A percentile compares a stretch with the other conserved stretches of the same genome.
Evolutionary conservation across 92 coral and sea anemone genomes (phyloP).

Genomic region (Palythoa grandiflora): DNA sequence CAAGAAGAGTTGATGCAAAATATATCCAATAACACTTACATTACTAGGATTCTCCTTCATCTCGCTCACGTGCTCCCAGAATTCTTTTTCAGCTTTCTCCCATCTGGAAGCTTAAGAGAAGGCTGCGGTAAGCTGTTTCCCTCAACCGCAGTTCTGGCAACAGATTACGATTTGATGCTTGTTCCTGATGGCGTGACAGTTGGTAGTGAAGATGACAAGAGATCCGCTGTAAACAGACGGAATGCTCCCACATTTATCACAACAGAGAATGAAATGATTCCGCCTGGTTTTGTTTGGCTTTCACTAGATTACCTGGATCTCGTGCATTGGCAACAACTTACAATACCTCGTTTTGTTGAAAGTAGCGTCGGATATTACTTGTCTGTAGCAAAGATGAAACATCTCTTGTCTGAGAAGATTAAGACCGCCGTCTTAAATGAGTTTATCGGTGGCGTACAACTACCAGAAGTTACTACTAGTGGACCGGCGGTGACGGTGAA

Average conservation of each 20-base stretch:
- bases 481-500: constrained; percentile 45
- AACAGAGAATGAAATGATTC: neutral
- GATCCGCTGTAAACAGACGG: neutral
- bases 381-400: neutral
- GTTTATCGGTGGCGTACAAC: neutral
- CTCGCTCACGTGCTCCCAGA: neutral
- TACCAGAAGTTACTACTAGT: neutral
- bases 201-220: neutral
- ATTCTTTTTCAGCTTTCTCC: too few relatives aligned
- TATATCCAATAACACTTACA: too few relatives aligned
- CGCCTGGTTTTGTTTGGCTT: constrained; percentile 35
- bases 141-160: constrained; percentile 39
- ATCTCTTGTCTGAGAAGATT: neutral
- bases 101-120: too few relatives aligned
- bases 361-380: neutral
- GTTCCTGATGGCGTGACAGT: constrained; percentile 37
- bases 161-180: neutral
- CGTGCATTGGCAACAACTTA: constrained; percentile 12
- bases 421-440: neutral
- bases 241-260: constrained; percentile 12
- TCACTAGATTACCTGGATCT: constrained; percentile 18
- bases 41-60: neutral
- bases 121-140: neutral
- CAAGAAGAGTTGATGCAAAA: too few relatives aligned
- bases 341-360: constrained; percentile 14